Evolutionary conservation across 2,797 vertebrate genomes (phyloP), one percentile per base, ranked within the genome.

Genomic region (Thunnus albacares): DNA sequence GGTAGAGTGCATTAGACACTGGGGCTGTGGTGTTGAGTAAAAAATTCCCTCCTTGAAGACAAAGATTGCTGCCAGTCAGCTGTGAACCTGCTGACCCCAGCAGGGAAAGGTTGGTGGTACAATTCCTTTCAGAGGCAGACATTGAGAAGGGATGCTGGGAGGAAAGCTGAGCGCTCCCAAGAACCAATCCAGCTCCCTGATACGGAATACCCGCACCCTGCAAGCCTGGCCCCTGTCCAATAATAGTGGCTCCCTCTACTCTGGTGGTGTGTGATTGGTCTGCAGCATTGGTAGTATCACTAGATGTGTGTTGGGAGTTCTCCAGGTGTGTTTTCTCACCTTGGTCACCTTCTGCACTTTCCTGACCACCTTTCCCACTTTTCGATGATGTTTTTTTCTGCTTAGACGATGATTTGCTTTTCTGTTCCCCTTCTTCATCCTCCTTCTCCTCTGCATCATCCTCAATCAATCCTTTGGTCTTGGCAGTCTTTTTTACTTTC

Each of bases 21-120:
- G 75, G 66, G 5, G 63, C 15, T 0, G 49, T 3, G 18, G 30
- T 22, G 58, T 53, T 87, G 22, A 85, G 84, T 14, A 86, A 9
- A 2, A 70, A 8, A 24, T 72, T 88, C 2, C 87, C 89, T 49
- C 74, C 69, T 65, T 82, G 89, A 38, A 87, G 83, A 45, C 88
- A 86, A 18, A 86, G 49, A 15, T 47, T 69, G 68, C 84, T 81
- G 68, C 73, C 81, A 17, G 60, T 72, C 24, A 79, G 62, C 4
- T 76, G 89, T 24, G 87, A 75, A 30, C 75, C 71, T 5, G 75
- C 6, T n/a, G 70, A 59, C n/a, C 78, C 79, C 3, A 79, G 65
- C 65, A 89, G 45, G 5, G 86, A 83, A 15, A 80, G 56, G 76
- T 38, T 82, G 55, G 79, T 57, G 24, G 79, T 51, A 6, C 1